A percentile compares a stretch with the other conserved stretches of the same genome.
Conservation (phyloP, 2,113 vertebrate genomes). For the Seriola rivoliana region DNA sequence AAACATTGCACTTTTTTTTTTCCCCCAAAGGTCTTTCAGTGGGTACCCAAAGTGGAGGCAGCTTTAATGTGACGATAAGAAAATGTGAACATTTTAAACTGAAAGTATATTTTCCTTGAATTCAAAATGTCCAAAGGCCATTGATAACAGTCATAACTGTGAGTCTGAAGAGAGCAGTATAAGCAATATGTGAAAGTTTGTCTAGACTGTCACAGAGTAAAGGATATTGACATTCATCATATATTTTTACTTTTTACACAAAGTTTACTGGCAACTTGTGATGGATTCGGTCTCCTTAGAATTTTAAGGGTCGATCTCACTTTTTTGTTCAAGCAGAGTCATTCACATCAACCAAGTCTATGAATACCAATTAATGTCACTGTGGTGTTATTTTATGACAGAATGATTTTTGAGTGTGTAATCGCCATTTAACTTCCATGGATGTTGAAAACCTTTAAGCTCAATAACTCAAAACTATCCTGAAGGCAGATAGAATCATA, state of each 20-base stretch:
- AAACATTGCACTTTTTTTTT: neutral
- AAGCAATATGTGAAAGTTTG: neutral
- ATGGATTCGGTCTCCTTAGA: neutral
- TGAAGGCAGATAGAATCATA: slow-evolving; percentile 51
- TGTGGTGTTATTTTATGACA: slow-evolving; percentile 25
- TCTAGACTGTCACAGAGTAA: neutral
- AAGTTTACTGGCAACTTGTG: neutral
- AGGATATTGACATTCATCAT: neutral
- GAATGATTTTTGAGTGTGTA: slow-evolving; percentile 17
- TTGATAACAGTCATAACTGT: neutral
- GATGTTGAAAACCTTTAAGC: slow-evolving; percentile 46
- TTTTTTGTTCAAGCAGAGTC: slow-evolving; percentile 18
- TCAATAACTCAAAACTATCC: slow-evolving; percentile 41
- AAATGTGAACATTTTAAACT: slow-evolving; percentile 38
- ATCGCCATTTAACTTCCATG: slow-evolving; percentile 33
- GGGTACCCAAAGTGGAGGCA: slow-evolving; percentile 10
- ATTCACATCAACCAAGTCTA: slow-evolving; percentile 15
- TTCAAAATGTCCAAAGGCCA: slow-evolving; percentile 3
- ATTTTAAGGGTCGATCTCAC: neutral
- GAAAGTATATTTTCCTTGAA: slow-evolving; percentile 35
- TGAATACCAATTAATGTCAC: slow-evolving; percentile 31
- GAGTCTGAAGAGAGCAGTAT: neutral
- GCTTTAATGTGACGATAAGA: slow-evolving; percentile 29
- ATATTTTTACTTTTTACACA: neutral
- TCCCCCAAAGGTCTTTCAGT: slow-evolving; percentile 29